These are phyloP conservation scores for Idaea biselata DNA, from an alignment of 2,888 invertebrate genomes.

Conservation along the genomic window DNA sequence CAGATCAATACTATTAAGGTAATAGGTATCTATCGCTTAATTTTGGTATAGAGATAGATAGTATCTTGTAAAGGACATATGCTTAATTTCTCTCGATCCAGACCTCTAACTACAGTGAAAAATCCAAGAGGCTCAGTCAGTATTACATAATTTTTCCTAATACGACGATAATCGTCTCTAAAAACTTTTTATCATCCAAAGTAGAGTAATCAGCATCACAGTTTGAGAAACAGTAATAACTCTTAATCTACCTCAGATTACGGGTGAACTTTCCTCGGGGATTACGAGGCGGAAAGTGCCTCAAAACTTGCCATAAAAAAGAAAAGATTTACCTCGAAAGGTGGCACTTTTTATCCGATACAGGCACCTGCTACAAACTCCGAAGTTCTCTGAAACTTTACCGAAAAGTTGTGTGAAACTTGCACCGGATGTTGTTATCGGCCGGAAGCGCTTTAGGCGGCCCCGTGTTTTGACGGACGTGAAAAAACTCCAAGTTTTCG, in stretches of 20 bases:
- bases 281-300: slow-evolving; percentile 32
- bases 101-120: no score
- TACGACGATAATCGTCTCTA: not conserved
- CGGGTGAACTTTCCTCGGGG: slow-evolving; percentile 14
- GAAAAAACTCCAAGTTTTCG: slow-evolving; percentile 48
- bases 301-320: slow-evolving; percentile 50
- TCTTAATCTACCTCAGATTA: not conserved
- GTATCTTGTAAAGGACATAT: no score
- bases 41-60: no score
- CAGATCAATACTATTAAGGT: no score
- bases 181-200: not conserved
- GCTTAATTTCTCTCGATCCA: no score
- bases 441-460: slow-evolving; percentile 79
- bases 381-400: slow-evolving; percentile 39
- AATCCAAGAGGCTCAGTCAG: no score
- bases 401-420: slow-evolving; percentile 52
- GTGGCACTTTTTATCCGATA: slow-evolving; percentile 72
- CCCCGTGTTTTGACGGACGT: slow-evolving; percentile 76
- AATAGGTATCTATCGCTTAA: no score
- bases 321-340: slow-evolving; percentile 44
- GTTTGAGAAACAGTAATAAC: not conserved
- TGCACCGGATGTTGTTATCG: slow-evolving; percentile 78
- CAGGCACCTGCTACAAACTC: slow-evolving; percentile 65
- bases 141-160: no score
- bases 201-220: slow-evolving; percentile 1